These are phyloP conservation scores for Eretmochelys imbricata DNA, from an alignment of 2,113 vertebrate species.

Conservation along the genomic window DNA sequence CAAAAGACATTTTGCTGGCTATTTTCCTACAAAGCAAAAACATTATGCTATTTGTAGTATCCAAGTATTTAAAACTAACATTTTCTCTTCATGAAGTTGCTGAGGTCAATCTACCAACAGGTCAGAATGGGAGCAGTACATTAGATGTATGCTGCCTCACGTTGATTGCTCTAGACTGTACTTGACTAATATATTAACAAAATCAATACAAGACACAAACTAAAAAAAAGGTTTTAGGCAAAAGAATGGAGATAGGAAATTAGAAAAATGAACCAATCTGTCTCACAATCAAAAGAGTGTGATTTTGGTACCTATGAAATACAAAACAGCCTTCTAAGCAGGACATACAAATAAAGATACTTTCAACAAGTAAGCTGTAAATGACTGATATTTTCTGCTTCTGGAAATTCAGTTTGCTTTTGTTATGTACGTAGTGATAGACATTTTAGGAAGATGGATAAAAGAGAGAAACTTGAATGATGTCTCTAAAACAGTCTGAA, in stretches of 20 bases:
- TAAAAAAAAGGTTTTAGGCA: constrained; percentile 3
- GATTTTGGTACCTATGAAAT: not conserved
- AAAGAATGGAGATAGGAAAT: constrained; percentile 37
- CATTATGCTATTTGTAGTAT: not conserved
- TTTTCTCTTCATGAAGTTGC: constrained; percentile 37
- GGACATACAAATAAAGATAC: not conserved
- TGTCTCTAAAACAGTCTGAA: not conserved
- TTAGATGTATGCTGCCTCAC: constrained; percentile 14
- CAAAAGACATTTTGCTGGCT: not conserved
- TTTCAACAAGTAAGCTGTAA: not conserved
- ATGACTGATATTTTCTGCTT: not conserved
- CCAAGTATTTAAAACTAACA: constrained; percentile 21
- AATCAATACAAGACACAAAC: constrained; percentile 42
- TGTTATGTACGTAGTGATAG: not conserved
- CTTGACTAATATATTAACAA: constrained; percentile 35
- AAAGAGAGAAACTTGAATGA: not conserved
- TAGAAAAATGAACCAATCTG: not conserved
- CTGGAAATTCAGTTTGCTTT: not conserved
- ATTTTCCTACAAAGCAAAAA: not conserved
- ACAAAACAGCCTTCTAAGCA: not conserved
- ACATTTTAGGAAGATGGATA: not conserved
- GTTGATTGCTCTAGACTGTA: constrained; percentile 28
- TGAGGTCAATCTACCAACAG: constrained; percentile 46
- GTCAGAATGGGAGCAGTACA: constrained; percentile 24
- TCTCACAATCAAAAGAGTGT: not conserved